Evolutionary conservation across 2,888 invertebrate species (phyloP), one percentile per base, ranked within the genome.

Genomic region (Anoncus sp.): DNA sequence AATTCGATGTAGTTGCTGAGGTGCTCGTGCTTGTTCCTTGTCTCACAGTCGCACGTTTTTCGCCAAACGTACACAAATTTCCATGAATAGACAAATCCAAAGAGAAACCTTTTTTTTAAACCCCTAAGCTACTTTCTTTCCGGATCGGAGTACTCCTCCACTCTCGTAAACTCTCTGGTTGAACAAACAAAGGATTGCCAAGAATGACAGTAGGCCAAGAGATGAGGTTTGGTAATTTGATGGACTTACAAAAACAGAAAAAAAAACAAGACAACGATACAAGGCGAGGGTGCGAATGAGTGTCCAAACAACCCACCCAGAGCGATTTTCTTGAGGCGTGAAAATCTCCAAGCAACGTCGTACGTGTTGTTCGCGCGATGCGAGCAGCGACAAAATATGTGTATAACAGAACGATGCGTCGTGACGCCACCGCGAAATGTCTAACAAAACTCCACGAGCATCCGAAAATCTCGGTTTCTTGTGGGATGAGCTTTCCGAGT

Each of bases 281-380:
- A 38, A 38, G 38, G 12, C 38, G 38, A 10, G 38, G 38, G 5
- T 38, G 38, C 12, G 12, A 38, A 22, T 9, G 45, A 27, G 24
- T 9, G 40, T 60, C 43, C 60, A 27, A 45, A 27, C n/a, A 62
- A 69, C 38, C 70, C 77, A 74, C 74, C 77, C 78, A 70, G 71
- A 60, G 70, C 60, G 80, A 77, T 83, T 83, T 85, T 80, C 82
- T 80, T 83, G 79, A 87, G 82, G 82, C 82, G 83, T 78, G 83
- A 87, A 87, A 85, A 87, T 85, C 81, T 82, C 83, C 49, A 77
- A 24, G 71, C 73, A 53, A 40, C 57, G 53, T 72, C 40, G 51
- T 57, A 65, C 35, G n/a, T 45, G 63, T 57, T 31, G 60, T 59
- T 45, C 55, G 35, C 18, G 63, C 12, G 9, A 27, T 16, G 1